A percentile compares a stretch with the other conserved stretches of the same genome.
These are phyloP conservation scores for Neria commutata DNA, from an alignment of 2,888 invertebrate species.

Conservation along the genomic window DNA sequence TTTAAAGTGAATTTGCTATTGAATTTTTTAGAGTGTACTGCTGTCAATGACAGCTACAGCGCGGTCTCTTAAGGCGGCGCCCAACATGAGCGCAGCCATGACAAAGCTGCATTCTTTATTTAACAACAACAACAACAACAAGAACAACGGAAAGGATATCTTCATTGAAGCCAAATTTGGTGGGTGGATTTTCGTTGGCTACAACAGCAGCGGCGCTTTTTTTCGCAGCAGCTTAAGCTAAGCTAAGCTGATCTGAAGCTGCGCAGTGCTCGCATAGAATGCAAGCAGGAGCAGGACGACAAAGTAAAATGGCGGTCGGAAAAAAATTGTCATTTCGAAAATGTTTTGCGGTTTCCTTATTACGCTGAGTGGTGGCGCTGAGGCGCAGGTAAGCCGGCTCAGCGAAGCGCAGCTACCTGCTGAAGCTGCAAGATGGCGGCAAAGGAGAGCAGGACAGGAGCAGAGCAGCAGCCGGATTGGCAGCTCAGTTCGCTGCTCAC, in stretches of 20 bases:
- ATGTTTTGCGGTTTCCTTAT: constrained; percentile 19
- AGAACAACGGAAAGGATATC: too few relatives aligned
- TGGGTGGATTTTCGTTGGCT: too few relatives aligned
- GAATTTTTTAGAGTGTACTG: too few relatives aligned
- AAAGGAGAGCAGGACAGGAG: neutral
- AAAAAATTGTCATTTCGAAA: constrained; percentile 27
- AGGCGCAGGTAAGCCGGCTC: neutral
- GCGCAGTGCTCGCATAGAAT: neutral
- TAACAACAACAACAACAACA: too few relatives aligned
- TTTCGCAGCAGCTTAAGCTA: too few relatives aligned
- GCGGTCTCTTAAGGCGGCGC: too few relatives aligned
- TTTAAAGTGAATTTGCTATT: too few relatives aligned
- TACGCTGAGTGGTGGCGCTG: constrained; percentile 44
- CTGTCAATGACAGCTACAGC: too few relatives aligned
- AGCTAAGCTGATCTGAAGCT: neutral
- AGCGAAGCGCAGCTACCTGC: neutral
- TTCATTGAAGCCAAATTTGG: neutral
- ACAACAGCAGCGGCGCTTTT: too few relatives aligned
- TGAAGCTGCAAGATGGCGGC: too few relatives aligned
- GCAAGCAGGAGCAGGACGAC: constrained; percentile 15
- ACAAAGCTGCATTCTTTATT: neutral
- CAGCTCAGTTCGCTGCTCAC: too few relatives aligned
- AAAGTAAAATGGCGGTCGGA: constrained; percentile 9
- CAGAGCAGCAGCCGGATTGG: neutral
- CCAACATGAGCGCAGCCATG: neutral